Base-by-base conservation (phyloP, 2,888 invertebrate genomes). In the Tromatobia lineatoria region DNA sequence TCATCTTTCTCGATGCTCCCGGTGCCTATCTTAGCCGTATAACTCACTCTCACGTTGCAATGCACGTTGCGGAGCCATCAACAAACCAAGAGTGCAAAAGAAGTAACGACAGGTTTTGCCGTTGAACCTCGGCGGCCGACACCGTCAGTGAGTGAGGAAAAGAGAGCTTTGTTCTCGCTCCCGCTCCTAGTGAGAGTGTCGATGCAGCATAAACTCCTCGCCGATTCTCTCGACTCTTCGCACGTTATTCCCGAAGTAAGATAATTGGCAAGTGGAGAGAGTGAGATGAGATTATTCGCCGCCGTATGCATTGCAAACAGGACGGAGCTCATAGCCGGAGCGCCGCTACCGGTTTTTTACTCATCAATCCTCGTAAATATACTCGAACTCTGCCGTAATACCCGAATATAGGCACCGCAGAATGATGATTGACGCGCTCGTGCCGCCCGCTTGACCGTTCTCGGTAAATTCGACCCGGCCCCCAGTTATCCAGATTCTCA, bases 211-310 rank as follows among this genome's bases (percentile, higher is more conserved):
- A 34, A 77, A 79, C 77, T 29, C 82, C 80, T 80, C 74, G 86
- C 76, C 86, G 85, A 88, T 87, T 87, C 79, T 74, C 78, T 75
- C 85, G 87, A 89, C 88, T 89, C 88, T 91, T 91, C 85, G 89
- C 91, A 91, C 90, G 88, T 90, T 87, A 84, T 85, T 86, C 77
- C 85, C 86, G 81, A 87, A 87, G 85, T 87, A 84, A 87, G 88
- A 89, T 90, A 91, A 91, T 90, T 89, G 89, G 87, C 80, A 20
- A 82, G 47, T 70, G 50, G 80, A 64, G 75, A 80, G 29, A 0
- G 54, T 29, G 42, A 61, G 50, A 23, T 42, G 50, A 18, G 38
- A 38, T 38, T 38, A 45, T 45, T 11, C 20, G 45, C 61, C 54
- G 38, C 18, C 64, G 42, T 38, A 52, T 59, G 50, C 20, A 20